Evolutionary conservation across 2,888 invertebrate genomes (phyloP).

Genomic region (Agrypnus murinus): DNA sequence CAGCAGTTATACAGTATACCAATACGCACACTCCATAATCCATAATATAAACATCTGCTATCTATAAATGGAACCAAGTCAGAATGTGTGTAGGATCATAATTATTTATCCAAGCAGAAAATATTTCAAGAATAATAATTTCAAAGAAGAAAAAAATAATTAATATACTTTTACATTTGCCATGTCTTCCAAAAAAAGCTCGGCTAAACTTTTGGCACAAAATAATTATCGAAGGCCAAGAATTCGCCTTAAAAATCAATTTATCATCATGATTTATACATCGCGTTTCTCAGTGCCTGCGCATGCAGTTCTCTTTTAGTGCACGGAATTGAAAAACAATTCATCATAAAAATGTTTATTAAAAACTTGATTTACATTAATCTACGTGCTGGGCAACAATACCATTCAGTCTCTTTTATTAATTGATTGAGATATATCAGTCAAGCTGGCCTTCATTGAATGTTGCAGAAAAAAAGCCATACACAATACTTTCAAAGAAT

Average conservation of each 20-base stretch:
- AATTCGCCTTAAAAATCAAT: slow-evolving; percentile 43
- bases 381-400: slow-evolving; percentile 36
- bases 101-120: neutral
- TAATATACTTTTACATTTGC: neutral
- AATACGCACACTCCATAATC: slow-evolving; percentile 40
- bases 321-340: slow-evolving; percentile 44
- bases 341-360: slow-evolving; percentile 40
- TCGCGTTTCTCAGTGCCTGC: slow-evolving; percentile 19
- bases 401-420: neutral
- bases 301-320: slow-evolving; percentile 38
- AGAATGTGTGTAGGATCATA: slow-evolving; percentile 19
- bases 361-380: slow-evolving; percentile 43
- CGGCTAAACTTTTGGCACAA: slow-evolving; percentile 5
- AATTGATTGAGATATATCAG: too few relatives aligned
- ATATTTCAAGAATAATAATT: slow-evolving; percentile 5
- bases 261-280: slow-evolving; percentile 48
- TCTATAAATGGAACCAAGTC: slow-evolving; percentile 28
- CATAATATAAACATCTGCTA: slow-evolving; percentile 41
- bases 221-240: slow-evolving; percentile 28
- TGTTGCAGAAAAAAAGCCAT: too few relatives aligned
- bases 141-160: slow-evolving; percentile 6
- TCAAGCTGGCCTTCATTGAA: too few relatives aligned
- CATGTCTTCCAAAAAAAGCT: neutral
- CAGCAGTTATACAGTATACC: slow-evolving; percentile 31
- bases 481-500: too few relatives aligned